Evolutionary conservation across 2,888 invertebrate genomes (phyloP), one percentile per base, ranked within the genome.

Genomic region (Lochmaea crataegi): DNA sequence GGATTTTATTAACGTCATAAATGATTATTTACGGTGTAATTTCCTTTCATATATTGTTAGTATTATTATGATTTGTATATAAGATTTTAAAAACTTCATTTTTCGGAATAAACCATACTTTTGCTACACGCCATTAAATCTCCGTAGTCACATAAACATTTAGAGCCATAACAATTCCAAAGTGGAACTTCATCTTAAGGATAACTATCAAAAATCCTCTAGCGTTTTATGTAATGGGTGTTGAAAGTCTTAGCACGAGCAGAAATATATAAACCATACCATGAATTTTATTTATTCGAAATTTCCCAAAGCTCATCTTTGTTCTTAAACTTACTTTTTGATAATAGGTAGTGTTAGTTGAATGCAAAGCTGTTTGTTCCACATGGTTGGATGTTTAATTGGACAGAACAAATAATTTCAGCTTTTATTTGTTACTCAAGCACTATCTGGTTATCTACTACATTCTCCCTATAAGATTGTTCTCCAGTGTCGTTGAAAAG

Each of bases 331-430:
- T 83, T 81, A 84, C 84, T 85, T 70, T 70, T 64, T 70, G 83
- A 85, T 84, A 83, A 83, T 82, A 81, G 53, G n/a, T 53, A 53
- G 82, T 80, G 75, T 78, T 72, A 75, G 73, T 77, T 78, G 80
- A 76, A 75, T 77, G 72, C 73, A 78, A 69, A 78, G 82, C 80
- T 82, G 82, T 86, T 86, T 83, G 86, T 86, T 85, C 84, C 85
- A 80, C 83, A 82, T 82, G 83, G 84, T 82, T 85, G 85, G 83
- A 82, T 86, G 85, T 85, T 83, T 85, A 86, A 86, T 85, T 85
- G 85, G 84, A 84, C 85, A 86, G 86, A 86, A 86, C 86, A 85
- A 85, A 86, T 86, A 85, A 84, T 72, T 68, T 64, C 75, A 72
- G 63, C 68, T 61, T 57, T 68, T 60, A 68, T 68, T 68, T 60